phyloP scores from a whole-genome alignment of 2,113 vertebrate species.

The Peromyscus leucopus region DNA sequence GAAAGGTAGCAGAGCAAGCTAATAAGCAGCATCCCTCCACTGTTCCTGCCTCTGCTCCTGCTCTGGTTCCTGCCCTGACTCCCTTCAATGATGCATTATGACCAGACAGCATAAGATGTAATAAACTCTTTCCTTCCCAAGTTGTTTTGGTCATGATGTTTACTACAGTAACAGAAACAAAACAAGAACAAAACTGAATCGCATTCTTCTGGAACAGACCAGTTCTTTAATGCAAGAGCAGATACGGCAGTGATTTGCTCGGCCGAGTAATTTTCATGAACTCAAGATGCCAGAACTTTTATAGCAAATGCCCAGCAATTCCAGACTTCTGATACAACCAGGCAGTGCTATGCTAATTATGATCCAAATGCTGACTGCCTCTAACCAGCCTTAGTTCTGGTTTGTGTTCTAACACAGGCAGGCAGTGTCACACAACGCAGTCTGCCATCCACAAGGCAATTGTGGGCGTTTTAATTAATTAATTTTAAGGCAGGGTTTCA shows the following conservation, averaged over 20 bases:
- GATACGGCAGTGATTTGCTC: neutral
- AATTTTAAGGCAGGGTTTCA: neutral
- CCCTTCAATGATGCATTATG: neutral
- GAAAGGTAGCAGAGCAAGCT: neutral
- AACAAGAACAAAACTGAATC: neutral
- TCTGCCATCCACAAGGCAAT: conserved; percentile 38
- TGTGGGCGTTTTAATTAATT: neutral
- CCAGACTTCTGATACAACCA: neutral
- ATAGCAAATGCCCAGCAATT: neutral
- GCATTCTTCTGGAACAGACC: neutral
- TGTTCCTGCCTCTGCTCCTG: neutral
- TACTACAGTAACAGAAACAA: neutral
- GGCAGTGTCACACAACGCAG: conserved; percentile 1
- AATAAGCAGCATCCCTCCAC: no score
- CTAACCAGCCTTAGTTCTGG: neutral
- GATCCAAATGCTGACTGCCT: neutral
- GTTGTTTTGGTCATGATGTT: neutral
- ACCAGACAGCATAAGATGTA: neutral
- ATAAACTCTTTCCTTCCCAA: neutral
- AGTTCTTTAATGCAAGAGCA: conserved; percentile 4
- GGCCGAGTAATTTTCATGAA: neutral
- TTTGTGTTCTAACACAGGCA: neutral
- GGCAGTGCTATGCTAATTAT: neutral
- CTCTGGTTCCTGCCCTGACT: neutral
- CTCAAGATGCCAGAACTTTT: neutral